Evolutionary conservation across 2,113 vertebrate species (phyloP).

Genomic region (Tachycineta bicolor): DNA sequence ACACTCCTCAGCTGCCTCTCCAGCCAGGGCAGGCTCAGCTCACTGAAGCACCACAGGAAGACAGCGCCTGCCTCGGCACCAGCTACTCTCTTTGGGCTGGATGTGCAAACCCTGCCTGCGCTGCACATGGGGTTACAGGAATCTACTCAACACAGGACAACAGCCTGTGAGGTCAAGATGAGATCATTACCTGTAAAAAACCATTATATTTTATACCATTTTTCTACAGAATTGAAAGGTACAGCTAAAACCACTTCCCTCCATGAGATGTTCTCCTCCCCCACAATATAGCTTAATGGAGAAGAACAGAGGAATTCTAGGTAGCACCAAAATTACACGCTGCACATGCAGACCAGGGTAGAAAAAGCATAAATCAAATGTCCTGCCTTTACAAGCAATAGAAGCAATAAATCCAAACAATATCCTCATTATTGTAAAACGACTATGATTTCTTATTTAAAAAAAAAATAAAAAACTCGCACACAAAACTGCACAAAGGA

Average conservation of each 20-base stretch:
- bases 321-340: background rate
- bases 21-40: fast-evolving
- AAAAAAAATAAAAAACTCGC: background rate
- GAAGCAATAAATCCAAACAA: background rate
- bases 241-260: background rate
- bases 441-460: background rate
- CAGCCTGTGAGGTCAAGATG: background rate
- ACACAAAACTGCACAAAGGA: background rate
- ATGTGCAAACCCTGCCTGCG: background rate
- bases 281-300: background rate
- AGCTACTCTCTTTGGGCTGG: background rate
- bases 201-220: background rate
- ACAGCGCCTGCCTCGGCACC: background rate
- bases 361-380: background rate
- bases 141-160: background rate
- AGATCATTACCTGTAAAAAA: background rate
- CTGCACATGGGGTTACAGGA: background rate
- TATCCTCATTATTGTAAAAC: background rate
- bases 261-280: background rate
- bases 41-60: background rate
- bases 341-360: background rate
- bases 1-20: background rate
- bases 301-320: background rate
- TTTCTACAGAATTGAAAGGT: background rate
- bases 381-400: background rate